These are phyloP conservation scores for Dryobotodes eremita DNA, from an alignment of 2,888 invertebrate genomes.

Conservation along the genomic window DNA sequence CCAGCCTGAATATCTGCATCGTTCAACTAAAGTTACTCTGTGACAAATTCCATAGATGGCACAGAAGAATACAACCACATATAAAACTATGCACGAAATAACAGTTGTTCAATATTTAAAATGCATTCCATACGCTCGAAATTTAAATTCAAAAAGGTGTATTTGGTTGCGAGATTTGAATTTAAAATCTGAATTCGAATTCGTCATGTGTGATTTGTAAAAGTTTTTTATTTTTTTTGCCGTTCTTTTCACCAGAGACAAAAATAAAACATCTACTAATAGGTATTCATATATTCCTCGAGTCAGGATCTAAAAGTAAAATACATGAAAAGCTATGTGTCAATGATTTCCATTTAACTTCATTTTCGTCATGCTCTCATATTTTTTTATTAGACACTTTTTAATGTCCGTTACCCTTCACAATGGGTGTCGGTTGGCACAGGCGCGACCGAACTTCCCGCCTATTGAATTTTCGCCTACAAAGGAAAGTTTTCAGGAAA, in stretches of 20 bases:
- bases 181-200: conserved; percentile 60
- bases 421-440: conserved; percentile 77
- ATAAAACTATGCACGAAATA: conserved; percentile 38
- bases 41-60: conserved; percentile 60
- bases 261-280: not conserved
- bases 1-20: conserved; percentile 18
- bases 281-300: not conserved
- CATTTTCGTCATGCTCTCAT: conserved; percentile 44
- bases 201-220: conserved; percentile 28
- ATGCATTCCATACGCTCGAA: conserved; percentile 63
- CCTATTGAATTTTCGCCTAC: conserved; percentile 87
- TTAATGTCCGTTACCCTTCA: conserved; percentile 75
- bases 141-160: conserved; percentile 68
- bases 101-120: conserved; percentile 52
- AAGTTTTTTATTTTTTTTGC: conserved; percentile 5
- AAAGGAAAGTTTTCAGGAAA: conserved; percentile 88
- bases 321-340: not conserved
- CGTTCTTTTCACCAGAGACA: not conserved
- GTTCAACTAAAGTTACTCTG: conserved; percentile 36
- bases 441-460: conserved; percentile 80
- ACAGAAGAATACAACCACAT: conserved; percentile 53
- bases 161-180: conserved; percentile 66
- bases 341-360: conserved; percentile 12
- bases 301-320: not conserved
- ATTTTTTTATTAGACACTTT: conserved; percentile 73